Evolutionary conservation across 2,888 invertebrate species (phyloP), one percentile per base, ranked within the genome.

Genomic region (Schizaphis graminum): DNA sequence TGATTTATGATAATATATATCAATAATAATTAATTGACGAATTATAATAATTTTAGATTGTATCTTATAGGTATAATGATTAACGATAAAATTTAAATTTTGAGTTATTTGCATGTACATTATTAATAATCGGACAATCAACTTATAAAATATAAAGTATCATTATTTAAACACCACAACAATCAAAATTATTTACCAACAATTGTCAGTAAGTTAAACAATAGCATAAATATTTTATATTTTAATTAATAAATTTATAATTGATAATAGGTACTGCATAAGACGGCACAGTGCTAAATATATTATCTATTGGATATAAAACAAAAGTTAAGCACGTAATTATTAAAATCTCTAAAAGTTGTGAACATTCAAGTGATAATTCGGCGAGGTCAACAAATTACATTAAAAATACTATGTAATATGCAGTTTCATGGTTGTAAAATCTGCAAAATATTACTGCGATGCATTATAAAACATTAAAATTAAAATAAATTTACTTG

Each of bases 11-110:
- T 84, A n/a, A 47, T 24, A 67, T 41, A 28, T 56, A 26, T 41
- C n/a, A 67, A 67, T 77, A 84, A 91, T 21, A 84, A 56, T 67
- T 84, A 77, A 91, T 53, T 77, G 41, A 84, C 53, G 41, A 91
- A 84, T 56, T 85, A 86, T 47, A 35, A 86, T 91, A 86, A 86
- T 86, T 57, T 57, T 86, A 86, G 35, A 86, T 86, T 47, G 44
- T 47, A 86, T 91, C 53, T 56, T n/a, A 0, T n/a, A 57, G n/a
- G 21, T 28, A 57, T n/a, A 47, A 57, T 47, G 57, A 86, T 91
- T 47, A n/a, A 85, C 86, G 86, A 47, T 61, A 24, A 57, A 86
- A 86, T 86, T 86, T 47, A 86, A 86, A 86, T 16, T 47, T 21
- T 35, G 35, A 77, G 77, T 77, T 77, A 77, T 77, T 35, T 35